Evolutionary conservation across 1,140 invertebrate genomes (phyloP).

Genomic region (Nasonia giraulti): DNA sequence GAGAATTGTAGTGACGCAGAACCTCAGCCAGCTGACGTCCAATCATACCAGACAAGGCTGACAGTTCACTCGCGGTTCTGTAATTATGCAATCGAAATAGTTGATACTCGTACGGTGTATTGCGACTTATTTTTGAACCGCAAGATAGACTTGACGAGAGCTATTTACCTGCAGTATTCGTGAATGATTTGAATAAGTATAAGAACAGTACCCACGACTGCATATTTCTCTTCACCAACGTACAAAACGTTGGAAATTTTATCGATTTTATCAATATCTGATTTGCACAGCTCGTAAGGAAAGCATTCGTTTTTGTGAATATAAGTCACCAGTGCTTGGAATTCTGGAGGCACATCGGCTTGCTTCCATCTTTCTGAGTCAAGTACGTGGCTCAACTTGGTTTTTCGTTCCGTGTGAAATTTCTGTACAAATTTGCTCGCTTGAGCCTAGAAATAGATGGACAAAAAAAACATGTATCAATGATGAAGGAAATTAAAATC

Average conservation of each 20-base stretch:
- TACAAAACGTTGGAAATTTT: slow-evolving; percentile 74
- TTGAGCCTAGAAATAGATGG: slow-evolving; percentile 73
- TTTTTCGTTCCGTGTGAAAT: slow-evolving; percentile 92
- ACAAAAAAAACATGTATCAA: slow-evolving; percentile 12
- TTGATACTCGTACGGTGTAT: slow-evolving; percentile 4
- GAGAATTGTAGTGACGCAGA: slow-evolving; percentile 92
- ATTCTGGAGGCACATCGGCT: slow-evolving; percentile 91
- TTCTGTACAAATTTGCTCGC: slow-evolving; percentile 92
- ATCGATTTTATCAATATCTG: slow-evolving; percentile 65
- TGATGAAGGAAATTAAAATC: slow-evolving; percentile 17
- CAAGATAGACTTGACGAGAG: neutral
- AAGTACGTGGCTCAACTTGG: slow-evolving; percentile 87
- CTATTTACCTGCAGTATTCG: slow-evolving; percentile 89
- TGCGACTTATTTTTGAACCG: neutral
- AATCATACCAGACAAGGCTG: slow-evolving; percentile 79
- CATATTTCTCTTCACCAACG: slow-evolving; percentile 88
- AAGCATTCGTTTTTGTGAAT: slow-evolving; percentile 72
- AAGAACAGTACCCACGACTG: slow-evolving; percentile 89
- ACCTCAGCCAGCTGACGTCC: slow-evolving; percentile 90
- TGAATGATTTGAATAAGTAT: slow-evolving; percentile 90
- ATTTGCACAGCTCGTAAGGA: slow-evolving; percentile 65
- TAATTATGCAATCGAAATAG: slow-evolving; percentile 41
- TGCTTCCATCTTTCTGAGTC: slow-evolving; percentile 96
- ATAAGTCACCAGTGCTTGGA: slow-evolving; percentile 84
- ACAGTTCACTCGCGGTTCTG: slow-evolving; percentile 75